These are phyloP conservation scores for Basileuterus tristriatus DNA, from an alignment of 2,797 vertebrate species.

Conservation along the genomic window DNA sequence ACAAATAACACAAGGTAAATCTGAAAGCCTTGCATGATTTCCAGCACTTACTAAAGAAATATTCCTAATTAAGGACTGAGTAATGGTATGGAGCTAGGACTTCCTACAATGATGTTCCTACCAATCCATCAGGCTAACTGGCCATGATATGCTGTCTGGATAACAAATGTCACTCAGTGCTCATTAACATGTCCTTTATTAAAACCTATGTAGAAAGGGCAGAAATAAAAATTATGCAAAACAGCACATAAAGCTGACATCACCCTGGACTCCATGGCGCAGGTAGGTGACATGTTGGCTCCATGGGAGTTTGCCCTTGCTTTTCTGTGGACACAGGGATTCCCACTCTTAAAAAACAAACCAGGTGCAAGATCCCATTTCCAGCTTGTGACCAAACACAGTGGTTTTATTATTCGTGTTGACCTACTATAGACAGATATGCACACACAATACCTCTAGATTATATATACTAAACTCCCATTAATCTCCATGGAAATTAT, in stretches of 20 bases:
- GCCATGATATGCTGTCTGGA: neutral
- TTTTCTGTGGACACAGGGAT: neutral
- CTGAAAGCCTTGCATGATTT: neutral
- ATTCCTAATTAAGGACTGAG: constrained; percentile 10
- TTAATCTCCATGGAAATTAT: neutral
- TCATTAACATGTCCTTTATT: constrained; percentile 22
- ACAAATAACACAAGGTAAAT: neutral
- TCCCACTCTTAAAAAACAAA: neutral
- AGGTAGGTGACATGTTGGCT: neutral
- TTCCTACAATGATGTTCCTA: neutral
- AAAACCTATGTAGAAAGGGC: neutral
- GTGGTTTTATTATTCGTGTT: neutral
- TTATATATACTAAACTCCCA: neutral
- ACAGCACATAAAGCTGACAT: neutral
- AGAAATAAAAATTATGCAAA: constrained; percentile 7
- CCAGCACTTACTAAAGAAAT: neutral
- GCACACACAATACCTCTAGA: neutral
- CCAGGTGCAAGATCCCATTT: neutral
- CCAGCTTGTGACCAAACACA: neutral
- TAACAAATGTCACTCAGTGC: constrained; percentile 33
- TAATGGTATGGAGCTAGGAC: neutral
- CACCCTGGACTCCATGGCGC: neutral
- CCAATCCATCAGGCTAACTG: constrained; percentile 30
- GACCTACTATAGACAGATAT: neutral
- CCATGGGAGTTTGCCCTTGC: neutral